Evolutionary conservation across 2,113 vertebrate species (phyloP).

Genomic region (Ochotona princeps): DNA sequence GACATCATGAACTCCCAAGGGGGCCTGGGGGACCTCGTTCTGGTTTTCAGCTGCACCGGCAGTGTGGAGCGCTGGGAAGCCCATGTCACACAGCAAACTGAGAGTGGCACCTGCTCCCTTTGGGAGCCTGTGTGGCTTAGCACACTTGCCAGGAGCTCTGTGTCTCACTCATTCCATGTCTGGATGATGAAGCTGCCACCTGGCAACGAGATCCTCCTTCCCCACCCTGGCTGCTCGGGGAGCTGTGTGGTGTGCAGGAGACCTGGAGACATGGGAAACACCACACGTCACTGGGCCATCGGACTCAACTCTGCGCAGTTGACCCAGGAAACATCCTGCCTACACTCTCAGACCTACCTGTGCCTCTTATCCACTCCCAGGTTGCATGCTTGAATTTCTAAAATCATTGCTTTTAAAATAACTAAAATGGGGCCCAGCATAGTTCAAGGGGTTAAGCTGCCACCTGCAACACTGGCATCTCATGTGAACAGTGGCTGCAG

Average conservation of each 20-base stretch:
- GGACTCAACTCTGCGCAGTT: background rate
- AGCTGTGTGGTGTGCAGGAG: background rate
- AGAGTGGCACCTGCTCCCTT: background rate
- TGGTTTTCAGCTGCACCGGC: background rate
- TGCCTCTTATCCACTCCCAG: background rate
- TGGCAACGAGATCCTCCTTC: background rate
- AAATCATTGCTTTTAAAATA: slow-evolving; percentile 22
- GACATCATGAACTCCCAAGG: background rate
- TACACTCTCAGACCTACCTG: background rate
- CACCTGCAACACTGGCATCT: too few relatives aligned
- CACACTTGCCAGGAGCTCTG: background rate
- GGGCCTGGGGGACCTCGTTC: background rate
- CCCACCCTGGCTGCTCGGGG: background rate
- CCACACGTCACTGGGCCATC: background rate
- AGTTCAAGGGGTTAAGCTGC: too few relatives aligned
- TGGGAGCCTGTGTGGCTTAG: background rate
- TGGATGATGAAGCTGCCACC: background rate
- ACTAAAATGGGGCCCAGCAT: background rate
- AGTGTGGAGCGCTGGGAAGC: background rate
- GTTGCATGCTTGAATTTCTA: background rate
- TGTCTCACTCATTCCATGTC: background rate
- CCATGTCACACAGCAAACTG: background rate
- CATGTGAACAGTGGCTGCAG: too few relatives aligned
- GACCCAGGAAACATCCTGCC: background rate
- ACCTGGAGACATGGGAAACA: background rate